phyloP scores from a whole-genome alignment of 1,140 invertebrate genomes.

The Macrosteles quadrilineatus region DNA sequence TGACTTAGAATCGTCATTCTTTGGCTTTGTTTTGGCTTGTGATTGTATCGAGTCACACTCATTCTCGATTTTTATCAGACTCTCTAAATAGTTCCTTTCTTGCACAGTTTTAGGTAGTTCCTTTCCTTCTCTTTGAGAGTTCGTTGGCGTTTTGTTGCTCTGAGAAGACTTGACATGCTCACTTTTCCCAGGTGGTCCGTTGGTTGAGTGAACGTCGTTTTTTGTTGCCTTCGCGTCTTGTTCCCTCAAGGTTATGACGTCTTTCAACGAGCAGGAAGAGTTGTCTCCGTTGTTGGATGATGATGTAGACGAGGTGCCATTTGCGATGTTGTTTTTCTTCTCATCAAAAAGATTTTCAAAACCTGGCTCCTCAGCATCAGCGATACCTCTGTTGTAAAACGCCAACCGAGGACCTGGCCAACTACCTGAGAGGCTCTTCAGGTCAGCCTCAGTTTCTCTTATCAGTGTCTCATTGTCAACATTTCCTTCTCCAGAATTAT shows the following conservation, averaged over 20 bases:
- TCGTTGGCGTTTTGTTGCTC: slow-evolving; percentile 40
- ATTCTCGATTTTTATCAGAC: slow-evolving; percentile 56
- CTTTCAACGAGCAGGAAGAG: slow-evolving; percentile 59
- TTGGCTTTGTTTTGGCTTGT: slow-evolving; percentile 45
- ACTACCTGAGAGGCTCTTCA: slow-evolving; percentile 79
- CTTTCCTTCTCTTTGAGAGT: slow-evolving; percentile 42
- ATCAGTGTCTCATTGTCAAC: slow-evolving; percentile 78
- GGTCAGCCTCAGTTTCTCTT: slow-evolving; percentile 79
- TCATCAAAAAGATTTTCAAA: slow-evolving; percentile 86
- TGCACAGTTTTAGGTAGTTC: slow-evolving; percentile 43
- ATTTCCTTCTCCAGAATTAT: slow-evolving; percentile 51
- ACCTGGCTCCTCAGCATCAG: slow-evolving; percentile 69
- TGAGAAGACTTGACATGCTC: slow-evolving; percentile 40
- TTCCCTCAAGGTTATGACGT: slow-evolving; percentile 65
- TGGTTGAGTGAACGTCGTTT: slow-evolving; percentile 32
- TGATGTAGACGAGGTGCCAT: slow-evolving; percentile 51
- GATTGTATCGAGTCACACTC: slow-evolving; percentile 56
- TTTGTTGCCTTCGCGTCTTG: slow-evolving; percentile 45
- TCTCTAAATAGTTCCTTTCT: slow-evolving; percentile 53
- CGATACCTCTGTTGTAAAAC: slow-evolving; percentile 61
- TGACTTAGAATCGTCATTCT: slow-evolving; percentile 49
- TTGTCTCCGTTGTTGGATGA: slow-evolving; percentile 63
- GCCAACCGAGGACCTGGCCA: slow-evolving; percentile 69
- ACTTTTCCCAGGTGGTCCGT: slow-evolving; percentile 40
- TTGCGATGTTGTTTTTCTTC: slow-evolving; percentile 65